A percentile compares a stretch with the other conserved stretches of the same genome.
Conservation (phyloP, 2,888 invertebrate species). For the Cephus runcator region DNA sequence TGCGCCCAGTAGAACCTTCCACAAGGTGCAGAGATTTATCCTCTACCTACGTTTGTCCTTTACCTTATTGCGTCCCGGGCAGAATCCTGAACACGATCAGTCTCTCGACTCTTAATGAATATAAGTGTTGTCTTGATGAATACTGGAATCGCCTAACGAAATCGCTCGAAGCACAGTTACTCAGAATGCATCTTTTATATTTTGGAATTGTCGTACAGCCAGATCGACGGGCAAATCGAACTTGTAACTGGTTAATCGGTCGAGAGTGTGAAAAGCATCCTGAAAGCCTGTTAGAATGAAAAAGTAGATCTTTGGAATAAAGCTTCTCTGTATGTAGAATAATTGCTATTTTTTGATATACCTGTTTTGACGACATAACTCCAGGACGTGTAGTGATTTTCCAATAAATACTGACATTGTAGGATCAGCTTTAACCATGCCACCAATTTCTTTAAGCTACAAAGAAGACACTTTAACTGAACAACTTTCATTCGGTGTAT, state of each 20-base stretch:
- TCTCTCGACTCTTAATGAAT: not conserved
- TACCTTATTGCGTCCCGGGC: not conserved
- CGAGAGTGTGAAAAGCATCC: constrained; percentile 91
- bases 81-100: not conserved
- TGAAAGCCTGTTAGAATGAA: constrained; percentile 80
- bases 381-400: constrained; percentile 87
- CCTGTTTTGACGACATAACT: constrained; percentile 96
- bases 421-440: constrained; percentile 95
- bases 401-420: constrained; percentile 83
- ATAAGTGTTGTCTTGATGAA: not conserved
- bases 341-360: constrained; percentile 52
- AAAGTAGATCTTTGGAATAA: not conserved
- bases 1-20: not conserved
- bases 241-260: constrained; percentile 83
- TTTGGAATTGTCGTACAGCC: constrained; percentile 95
- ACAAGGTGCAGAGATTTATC: not conserved
- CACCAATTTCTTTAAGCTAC: constrained; percentile 88
- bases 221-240: constrained; percentile 96
- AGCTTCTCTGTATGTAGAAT: not conserved
- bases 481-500: not conserved
- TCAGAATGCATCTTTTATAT: constrained; percentile 87
- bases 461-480: constrained; percentile 9
- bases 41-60: not conserved
- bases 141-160: not conserved
- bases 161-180: not conserved